Base-by-base conservation (phyloP, 2,797 vertebrate genomes). In the Eospalax fontanierii region DNA sequence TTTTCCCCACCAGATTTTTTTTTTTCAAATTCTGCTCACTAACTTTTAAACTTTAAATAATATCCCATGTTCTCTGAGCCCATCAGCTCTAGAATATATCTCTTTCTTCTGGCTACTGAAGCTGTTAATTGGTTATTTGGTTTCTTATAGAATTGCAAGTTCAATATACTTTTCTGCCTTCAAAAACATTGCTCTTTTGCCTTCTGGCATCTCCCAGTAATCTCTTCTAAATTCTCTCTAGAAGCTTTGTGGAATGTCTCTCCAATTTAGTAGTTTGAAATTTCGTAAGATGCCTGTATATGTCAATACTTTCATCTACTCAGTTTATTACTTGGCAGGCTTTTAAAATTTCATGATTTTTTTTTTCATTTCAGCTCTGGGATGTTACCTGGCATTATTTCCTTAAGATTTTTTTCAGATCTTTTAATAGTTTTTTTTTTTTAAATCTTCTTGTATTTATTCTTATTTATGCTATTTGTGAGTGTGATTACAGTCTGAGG, bases 191-290 rank as follows among this genome's bases (percentile, higher is more conserved):
- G 26, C 4, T 93, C 71, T 93, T 54, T 78, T 94, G 59, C 54
- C 84, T 96, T 82, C 79, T 90, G 76, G 63, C 66, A 74, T 78
- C 43, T 76, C 76, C 71, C 38, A 73, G 30, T 38, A 78, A 89
- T 82, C 63, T 95, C 22, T 75, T 79, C 54, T 71, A 88, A 84
- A 50, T 92, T 87, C 19, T 87, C 68, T 92, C 68, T 76, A 82
- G 30, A 91, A 94, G 40, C 28, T 82, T 94, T 75, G n/a, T 73
- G 38, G 79, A 95, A 82, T 24, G 71, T 66, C 4, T 68, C 73
- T 96, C 80, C 26, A 93, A 26, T 91, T 78, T 90, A 59, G 24
- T 82, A 57, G 54, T 93, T 93, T 73, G 21, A 75, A 89, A 88
- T 85, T 92, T 92, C 19, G 33, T 19, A 75, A 38, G n/a, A 86